phyloP scores from a whole-genome alignment of 2,113 vertebrate species.

The Ophthalmolycus amberensis region DNA sequence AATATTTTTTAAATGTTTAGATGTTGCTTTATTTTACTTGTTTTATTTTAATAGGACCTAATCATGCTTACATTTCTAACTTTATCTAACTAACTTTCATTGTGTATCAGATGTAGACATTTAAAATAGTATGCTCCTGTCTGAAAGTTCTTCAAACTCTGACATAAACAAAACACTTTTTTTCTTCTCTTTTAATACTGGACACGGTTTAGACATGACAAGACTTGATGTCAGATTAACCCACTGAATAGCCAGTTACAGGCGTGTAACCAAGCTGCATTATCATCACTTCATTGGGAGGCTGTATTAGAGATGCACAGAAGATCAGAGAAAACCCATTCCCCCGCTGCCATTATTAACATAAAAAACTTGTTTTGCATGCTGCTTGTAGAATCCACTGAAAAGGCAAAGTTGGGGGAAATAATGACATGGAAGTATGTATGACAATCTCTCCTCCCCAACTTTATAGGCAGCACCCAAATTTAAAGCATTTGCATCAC shows the following conservation, averaged over 20 bases:
- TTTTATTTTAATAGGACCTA: not conserved
- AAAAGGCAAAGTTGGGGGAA: slow-evolving; percentile 49
- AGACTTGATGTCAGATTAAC: slow-evolving; percentile 71
- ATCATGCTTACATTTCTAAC: not conserved
- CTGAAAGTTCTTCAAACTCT: slow-evolving; percentile 1
- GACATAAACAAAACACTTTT: not conserved
- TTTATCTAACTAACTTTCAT: not conserved
- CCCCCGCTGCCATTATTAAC: slow-evolving; percentile 55
- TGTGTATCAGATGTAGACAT: not conserved
- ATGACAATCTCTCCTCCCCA: slow-evolving; percentile 45
- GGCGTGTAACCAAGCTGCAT: slow-evolving; percentile 60
- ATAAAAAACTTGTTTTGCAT: slow-evolving; percentile 52
- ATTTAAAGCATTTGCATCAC: slow-evolving; percentile 78
- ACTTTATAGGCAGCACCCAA: slow-evolving; percentile 61
- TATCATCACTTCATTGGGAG: slow-evolving; percentile 59
- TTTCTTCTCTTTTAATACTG: slow-evolving; percentile 19
- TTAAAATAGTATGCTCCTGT: not conserved
- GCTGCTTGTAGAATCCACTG: slow-evolving; percentile 43
- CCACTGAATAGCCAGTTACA: slow-evolving; percentile 67
- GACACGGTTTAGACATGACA: slow-evolving; percentile 73
- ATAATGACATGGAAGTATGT: slow-evolving; percentile 76
- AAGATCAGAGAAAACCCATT: slow-evolving; percentile 69
- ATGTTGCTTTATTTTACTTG: not conserved
- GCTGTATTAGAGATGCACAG: slow-evolving; percentile 50
- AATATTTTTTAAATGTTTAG: not conserved